Evolutionary conservation across 2,797 vertebrate species (phyloP), one percentile per base, ranked within the genome.

Genomic region (Neoniphon sammara): DNA sequence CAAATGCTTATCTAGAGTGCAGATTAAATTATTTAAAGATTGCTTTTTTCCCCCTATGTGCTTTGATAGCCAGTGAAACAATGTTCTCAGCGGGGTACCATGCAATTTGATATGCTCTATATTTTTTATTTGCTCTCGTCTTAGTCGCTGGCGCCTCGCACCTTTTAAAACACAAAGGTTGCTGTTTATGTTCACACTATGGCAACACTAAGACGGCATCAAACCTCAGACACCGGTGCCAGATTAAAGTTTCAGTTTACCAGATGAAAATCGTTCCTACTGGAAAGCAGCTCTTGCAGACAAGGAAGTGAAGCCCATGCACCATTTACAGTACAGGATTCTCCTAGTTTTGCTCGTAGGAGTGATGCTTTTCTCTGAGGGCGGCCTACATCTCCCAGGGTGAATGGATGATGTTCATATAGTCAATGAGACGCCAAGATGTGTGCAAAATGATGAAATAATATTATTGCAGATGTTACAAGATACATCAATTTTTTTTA

Each of bases 131-230:
- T 87, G 67, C 53, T 56, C 64, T 82, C 69, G 61, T 74, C 82
- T 82, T 84, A 66, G 66, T 83, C 46, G 14, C 64, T 77, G 85
- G 82, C 65, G 70, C 85, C 77, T 85, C 44, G 44, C 80, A 72
- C 74, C 58, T 73, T 78, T 53, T 7, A 10, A 77, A 86, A 84
- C 73, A 88, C 84, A 89, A 87, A 78, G 71, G 84, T 90, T 92
- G 90, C 82, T 89, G 86, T 91, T 92, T 89, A 77, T 89, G 62
- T 77, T 84, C 65, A 71, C 30, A n/a, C 84, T 75, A 87, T 88
- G 80, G 85, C 79, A 90, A 86, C 83, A 63, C 61, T 15, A 49
- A 73, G 58, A 78, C 75, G 71, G 80, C 81, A 62, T 65, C 56
- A 75, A 67, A 11, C 2, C 75, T 71, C 9, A 0, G n/a, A 34